phyloP scores from a whole-genome alignment of 2,113 vertebrate species.

The Phaethon lepturus region DNA sequence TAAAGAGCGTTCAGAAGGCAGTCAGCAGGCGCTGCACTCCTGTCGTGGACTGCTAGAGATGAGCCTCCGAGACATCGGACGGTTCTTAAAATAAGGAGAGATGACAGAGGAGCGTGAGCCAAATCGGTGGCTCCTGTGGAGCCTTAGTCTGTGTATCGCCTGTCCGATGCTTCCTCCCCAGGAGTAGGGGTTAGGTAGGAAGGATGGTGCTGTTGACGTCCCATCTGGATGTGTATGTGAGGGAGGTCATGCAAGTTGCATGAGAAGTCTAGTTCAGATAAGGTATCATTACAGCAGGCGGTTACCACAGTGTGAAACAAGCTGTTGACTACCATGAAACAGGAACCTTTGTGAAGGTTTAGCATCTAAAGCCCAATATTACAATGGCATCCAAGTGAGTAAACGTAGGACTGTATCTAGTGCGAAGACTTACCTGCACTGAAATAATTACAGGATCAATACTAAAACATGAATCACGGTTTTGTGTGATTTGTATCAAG shows the following conservation, averaged over 20 bases:
- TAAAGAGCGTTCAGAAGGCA: not conserved
- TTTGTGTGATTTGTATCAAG: constrained; percentile 15
- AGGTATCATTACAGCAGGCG: not conserved
- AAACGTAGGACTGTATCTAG: not conserved
- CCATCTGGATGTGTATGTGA: not conserved
- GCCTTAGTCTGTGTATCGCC: not conserved
- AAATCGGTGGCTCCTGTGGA: not conserved
- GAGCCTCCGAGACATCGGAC: not conserved
- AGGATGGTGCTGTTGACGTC: not conserved
- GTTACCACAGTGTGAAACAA: not conserved
- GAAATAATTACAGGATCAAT: constrained; percentile 42
- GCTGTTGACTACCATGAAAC: not conserved
- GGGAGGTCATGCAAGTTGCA: not conserved
- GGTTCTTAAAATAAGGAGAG: not conserved
- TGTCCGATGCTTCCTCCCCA: not conserved
- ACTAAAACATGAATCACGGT: constrained; percentile 9
- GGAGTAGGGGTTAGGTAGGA: not conserved
- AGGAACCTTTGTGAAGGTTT: not conserved
- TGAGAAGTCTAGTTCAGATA: not conserved
- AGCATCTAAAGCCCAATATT: not conserved
- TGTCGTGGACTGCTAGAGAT: not conserved
- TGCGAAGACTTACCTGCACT: not conserved
- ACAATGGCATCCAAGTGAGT: not conserved
- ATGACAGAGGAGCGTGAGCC: not conserved
- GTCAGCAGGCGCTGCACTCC: not conserved